Percentiles rank a stretch among this genome's conserved stretches.
These are phyloP conservation scores for Serranus cabrilla DNA, from an alignment of 2,797 vertebrate genomes.

Conservation along the genomic window DNA sequence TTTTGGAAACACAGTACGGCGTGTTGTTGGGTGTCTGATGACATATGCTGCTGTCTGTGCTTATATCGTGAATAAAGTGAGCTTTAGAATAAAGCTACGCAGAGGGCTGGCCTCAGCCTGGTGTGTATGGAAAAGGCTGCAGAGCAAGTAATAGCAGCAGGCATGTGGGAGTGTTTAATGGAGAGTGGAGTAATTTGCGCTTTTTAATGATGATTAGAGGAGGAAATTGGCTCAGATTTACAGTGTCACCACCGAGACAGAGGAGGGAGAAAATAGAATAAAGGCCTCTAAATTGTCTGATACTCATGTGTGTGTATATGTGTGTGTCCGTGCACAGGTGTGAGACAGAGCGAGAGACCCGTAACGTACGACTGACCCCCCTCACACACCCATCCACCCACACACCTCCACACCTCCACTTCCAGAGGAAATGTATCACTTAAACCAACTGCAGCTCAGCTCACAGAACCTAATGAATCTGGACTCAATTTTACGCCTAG, in stretches of 20 bases:
- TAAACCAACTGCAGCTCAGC: conserved; percentile 95
- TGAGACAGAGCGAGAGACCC: conserved; percentile 70
- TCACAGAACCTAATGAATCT: conserved; percentile 95
- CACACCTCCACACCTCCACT: conserved; percentile 92
- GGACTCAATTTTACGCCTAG: conserved; percentile 98
- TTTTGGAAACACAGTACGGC: conserved; percentile 29
- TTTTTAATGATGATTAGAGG: conserved; percentile 98
- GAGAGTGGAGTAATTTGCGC: conserved; percentile 90
- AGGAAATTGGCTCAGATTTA: conserved; percentile 99
- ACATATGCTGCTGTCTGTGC: conserved; percentile 39
- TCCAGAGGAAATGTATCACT: conserved; percentile 99
- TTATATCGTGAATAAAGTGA: conserved; percentile 45
- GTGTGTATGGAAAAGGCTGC: conserved; percentile 53
- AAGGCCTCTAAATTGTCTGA: conserved; percentile 90
- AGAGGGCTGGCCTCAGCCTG: conserved; percentile 37
- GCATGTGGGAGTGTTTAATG: conserved; percentile 89
- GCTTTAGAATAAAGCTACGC: conserved; percentile 38
- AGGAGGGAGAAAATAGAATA: conserved; percentile 86
- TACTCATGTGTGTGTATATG: conserved; percentile 78
- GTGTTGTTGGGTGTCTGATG: conserved; percentile 41
- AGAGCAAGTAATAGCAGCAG: conserved; percentile 73
- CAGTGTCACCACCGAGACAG: conserved; percentile 89
- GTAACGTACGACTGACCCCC: conserved; percentile 62
- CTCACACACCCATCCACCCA: conserved; percentile 62
- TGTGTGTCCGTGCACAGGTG: conserved; percentile 54